phyloP scores from a whole-genome alignment of 2,888 invertebrate species.

The Cryptus armator region DNA sequence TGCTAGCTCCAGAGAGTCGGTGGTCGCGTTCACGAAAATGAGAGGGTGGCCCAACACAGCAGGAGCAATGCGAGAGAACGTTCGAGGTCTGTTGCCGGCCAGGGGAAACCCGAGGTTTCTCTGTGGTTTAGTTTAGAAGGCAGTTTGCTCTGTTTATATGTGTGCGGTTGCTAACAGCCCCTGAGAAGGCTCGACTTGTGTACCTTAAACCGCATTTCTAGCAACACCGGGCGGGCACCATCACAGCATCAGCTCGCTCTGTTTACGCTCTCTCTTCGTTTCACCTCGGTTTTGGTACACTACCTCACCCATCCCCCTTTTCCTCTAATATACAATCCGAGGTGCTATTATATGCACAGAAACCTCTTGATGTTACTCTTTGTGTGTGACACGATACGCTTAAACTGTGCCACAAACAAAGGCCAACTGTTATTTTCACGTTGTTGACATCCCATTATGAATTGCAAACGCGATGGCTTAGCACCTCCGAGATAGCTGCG shows the following conservation, averaged over 20 bases:
- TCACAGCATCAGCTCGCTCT: conserved; percentile 32
- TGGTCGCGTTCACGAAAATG: conserved; percentile 71
- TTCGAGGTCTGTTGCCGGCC: conserved; percentile 62
- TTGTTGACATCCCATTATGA: not conserved
- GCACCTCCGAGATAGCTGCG: not conserved
- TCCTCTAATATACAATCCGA: conserved; percentile 5
- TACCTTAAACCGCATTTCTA: conserved; percentile 68
- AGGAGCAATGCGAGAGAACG: conserved; percentile 7
- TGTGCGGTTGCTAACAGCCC: conserved; percentile 77
- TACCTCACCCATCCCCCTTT: conserved; percentile 5
- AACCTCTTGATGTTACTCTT: conserved; percentile 10
- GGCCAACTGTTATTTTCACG: not conserved
- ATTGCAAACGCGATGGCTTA: not conserved
- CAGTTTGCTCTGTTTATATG: conserved; percentile 81
- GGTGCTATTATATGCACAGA: conserved; percentile 22
- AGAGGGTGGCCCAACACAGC: conserved; percentile 65
- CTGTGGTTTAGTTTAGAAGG: conserved; percentile 79
- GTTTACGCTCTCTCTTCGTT: conserved; percentile 40
- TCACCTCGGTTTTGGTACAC: conserved; percentile 14
- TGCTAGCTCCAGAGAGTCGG: conserved; percentile 43
- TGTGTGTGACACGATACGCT: not conserved
- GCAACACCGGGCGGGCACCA: conserved; percentile 52
- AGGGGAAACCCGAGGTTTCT: conserved; percentile 72
- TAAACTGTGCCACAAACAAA: not conserved
- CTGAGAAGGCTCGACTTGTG: conserved; percentile 69